Conservation (phyloP, 2,888 invertebrate genomes). For the Artemia sp. region DNA sequence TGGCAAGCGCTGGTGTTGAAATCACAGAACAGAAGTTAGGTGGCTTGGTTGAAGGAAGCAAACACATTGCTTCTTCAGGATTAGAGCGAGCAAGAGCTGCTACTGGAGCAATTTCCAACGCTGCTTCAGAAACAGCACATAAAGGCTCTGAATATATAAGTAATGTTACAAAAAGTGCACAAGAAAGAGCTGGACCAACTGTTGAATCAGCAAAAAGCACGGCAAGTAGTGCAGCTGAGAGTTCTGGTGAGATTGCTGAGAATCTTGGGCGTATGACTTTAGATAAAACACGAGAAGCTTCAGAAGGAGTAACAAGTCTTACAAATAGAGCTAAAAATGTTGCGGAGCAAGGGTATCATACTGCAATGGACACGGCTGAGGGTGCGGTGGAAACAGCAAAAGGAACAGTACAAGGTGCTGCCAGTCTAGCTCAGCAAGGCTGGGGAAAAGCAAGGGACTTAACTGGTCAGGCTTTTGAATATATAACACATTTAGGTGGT, state of each 20-base stretch:
- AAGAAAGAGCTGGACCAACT: background rate
- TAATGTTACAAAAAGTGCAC: background rate
- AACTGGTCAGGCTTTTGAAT: background rate
- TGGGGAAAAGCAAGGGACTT: background rate
- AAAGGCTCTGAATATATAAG: background rate
- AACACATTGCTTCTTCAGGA: background rate
- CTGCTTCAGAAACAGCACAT: background rate
- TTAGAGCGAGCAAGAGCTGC: slow-evolving; percentile 1
- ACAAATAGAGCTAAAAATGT: background rate
- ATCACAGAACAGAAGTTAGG: background rate
- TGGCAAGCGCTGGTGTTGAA: slow-evolving; percentile 1
- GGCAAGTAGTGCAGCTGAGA: background rate
- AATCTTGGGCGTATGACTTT: background rate
- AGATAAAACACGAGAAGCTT: background rate
- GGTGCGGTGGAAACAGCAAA: background rate
- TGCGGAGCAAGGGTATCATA: background rate
- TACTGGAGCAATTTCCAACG: no score
- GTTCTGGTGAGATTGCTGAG: background rate
- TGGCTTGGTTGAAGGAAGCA: background rate
- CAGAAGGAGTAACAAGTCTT: background rate
- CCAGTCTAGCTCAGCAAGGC: background rate
- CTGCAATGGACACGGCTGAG: background rate
- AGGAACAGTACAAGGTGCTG: background rate
- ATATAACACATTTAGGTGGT: background rate
- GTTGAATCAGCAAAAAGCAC: background rate